These are phyloP conservation scores for Struthio camelus DNA, from an alignment of 2,113 vertebrate species.

Conservation along the genomic window DNA sequence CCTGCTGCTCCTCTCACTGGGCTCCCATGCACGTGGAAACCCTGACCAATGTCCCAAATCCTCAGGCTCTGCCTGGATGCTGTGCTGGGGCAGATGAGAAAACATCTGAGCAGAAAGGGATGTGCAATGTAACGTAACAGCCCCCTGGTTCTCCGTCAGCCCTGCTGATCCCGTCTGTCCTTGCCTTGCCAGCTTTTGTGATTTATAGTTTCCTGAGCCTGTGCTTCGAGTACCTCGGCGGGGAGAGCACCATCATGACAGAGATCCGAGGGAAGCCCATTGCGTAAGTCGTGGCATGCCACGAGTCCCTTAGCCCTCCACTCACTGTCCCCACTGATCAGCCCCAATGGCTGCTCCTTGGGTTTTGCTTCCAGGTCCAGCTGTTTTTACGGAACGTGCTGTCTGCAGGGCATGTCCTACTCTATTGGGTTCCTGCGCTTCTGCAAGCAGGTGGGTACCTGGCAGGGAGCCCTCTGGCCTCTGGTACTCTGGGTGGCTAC, in stretches of 20 bases:
- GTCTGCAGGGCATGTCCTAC: constrained; percentile 88
- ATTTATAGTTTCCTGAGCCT: constrained; percentile 98
- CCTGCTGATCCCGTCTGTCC: not conserved
- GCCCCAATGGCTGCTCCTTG: not conserved
- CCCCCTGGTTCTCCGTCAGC: not conserved
- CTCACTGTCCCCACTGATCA: not conserved
- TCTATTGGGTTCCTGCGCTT: constrained; percentile 96
- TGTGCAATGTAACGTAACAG: not conserved
- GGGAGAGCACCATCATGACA: constrained; percentile 95
- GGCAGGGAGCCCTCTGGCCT: accelerated
- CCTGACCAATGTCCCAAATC: not conserved
- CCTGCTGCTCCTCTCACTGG: not conserved
- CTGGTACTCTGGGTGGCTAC: too few relatives aligned
- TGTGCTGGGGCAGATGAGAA: not conserved
- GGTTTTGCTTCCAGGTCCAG: constrained; percentile 82
- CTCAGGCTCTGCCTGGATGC: not conserved
- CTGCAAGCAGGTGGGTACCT: constrained; percentile 90
- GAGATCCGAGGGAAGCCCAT: constrained; percentile 94
- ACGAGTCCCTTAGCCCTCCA: not conserved
- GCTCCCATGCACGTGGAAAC: not conserved
- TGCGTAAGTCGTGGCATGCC: constrained; percentile 75
- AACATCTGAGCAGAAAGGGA: not conserved
- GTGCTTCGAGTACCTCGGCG: constrained; percentile 96
- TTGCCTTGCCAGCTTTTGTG: constrained; percentile 86
- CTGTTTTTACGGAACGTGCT: constrained; percentile 92